Conservation (phyloP, 1,140 invertebrate species). For the Drosophila insularis region DNA sequence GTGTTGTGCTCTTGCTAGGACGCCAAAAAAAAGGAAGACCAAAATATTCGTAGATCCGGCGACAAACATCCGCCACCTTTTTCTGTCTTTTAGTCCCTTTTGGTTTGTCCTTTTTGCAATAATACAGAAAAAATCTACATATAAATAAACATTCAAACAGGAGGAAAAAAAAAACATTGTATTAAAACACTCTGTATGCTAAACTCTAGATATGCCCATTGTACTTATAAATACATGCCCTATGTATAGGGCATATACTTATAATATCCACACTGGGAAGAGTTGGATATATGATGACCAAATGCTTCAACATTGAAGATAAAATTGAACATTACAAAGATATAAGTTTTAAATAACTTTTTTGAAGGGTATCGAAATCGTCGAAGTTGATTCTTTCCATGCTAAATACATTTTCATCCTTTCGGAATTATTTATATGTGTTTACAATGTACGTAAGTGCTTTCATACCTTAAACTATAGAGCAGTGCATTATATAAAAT, state of each 20-base stretch:
- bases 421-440: neutral
- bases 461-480: slow-evolving; percentile 28
- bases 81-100: slow-evolving; percentile 38
- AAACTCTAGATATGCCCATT: neutral
- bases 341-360: neutral
- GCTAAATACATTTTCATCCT: slow-evolving; percentile 28
- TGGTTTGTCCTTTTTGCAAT: slow-evolving; percentile 49
- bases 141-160: slow-evolving; percentile 78
- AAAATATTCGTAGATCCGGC: slow-evolving; percentile 52
- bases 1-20: slow-evolving; percentile 54
- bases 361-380: neutral
- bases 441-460: slow-evolving; percentile 9
- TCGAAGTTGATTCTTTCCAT: neutral
- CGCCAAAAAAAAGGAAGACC: slow-evolving; percentile 40
- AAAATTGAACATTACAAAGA: neutral
- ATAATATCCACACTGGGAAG: neutral
- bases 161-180: slow-evolving; percentile 10
- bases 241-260: too few species aligned
- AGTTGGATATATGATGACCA: neutral
- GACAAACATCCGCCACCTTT: slow-evolving; percentile 67
- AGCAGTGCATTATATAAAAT: neutral
- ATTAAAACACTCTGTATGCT: slow-evolving; percentile 11
- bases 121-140: slow-evolving; percentile 68
- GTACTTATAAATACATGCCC: neutral
- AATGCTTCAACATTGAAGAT: neutral